Conservation (phyloP, 1,140 invertebrate genomes). For the Dinoponera quadriceps region DNA sequence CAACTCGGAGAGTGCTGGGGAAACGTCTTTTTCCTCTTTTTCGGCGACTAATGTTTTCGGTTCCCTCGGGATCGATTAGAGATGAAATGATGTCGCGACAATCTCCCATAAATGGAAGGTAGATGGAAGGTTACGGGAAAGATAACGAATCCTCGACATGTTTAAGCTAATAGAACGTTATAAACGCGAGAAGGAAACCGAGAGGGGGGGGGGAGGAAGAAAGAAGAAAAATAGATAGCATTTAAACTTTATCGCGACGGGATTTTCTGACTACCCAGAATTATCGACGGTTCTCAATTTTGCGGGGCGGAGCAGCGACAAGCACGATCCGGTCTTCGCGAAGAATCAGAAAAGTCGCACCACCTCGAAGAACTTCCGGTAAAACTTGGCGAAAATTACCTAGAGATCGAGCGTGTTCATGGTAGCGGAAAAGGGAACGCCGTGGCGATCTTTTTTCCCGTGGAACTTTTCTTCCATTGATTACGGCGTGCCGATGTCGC, state of each 20-base stretch:
- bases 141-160: constrained; percentile 5
- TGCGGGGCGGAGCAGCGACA: constrained; percentile 56
- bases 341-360: constrained; percentile 61
- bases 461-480: constrained; percentile 61
- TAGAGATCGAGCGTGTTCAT: constrained; percentile 71
- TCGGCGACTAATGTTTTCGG: neutral
- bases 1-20: neutral
- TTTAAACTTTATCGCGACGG: constrained; percentile 52
- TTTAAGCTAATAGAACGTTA: constrained; percentile 52
- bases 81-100: constrained; percentile 1
- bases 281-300: constrained; percentile 62
- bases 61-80: neutral
- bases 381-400: constrained; percentile 77
- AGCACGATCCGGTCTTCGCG: constrained; percentile 57
- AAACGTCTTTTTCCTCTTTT: neutral
- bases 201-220: too few species aligned
- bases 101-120: neutral
- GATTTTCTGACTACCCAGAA: constrained; percentile 42
- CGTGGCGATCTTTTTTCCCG: constrained; percentile 57
- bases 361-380: constrained; percentile 58
- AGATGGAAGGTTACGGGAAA: neutral
- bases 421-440: constrained; percentile 73
- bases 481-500: constrained; percentile 60
- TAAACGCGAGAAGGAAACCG: neutral
- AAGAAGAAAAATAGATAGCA: constrained; percentile 23